These are phyloP conservation scores for Shargacucullia verbasci DNA, from an alignment of 2,888 invertebrate species.

Conservation along the genomic window DNA sequence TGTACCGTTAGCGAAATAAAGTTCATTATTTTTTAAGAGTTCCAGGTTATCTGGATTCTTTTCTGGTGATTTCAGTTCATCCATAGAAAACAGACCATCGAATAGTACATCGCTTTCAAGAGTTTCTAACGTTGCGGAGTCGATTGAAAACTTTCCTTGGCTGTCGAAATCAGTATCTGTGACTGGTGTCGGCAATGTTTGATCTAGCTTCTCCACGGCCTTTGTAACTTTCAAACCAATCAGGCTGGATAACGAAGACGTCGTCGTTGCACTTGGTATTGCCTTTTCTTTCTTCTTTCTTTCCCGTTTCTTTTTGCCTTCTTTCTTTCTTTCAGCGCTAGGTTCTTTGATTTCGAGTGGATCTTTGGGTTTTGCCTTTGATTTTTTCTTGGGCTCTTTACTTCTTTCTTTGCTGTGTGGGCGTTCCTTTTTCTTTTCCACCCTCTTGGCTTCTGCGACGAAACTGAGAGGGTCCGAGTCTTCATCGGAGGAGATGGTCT, in stretches of 20 bases:
- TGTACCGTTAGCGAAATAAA: slow-evolving; percentile 10
- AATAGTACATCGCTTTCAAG: slow-evolving; percentile 68
- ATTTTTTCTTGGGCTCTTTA: slow-evolving; percentile 60
- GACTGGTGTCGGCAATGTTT: slow-evolving; percentile 37
- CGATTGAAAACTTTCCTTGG: slow-evolving; percentile 71
- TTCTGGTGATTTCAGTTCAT: slow-evolving; percentile 73
- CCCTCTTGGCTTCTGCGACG: slow-evolving; percentile 64
- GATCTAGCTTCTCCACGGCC: slow-evolving; percentile 29
- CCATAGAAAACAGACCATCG: slow-evolving; percentile 77
- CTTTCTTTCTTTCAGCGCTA: slow-evolving; percentile 53
- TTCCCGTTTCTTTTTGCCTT: slow-evolving; percentile 46
- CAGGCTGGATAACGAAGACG: slow-evolving; percentile 67
- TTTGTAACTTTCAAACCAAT: slow-evolving; percentile 75
- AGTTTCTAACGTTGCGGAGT: slow-evolving; percentile 64
- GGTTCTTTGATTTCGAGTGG: slow-evolving; percentile 40
- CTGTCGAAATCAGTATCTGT: slow-evolving; percentile 73
- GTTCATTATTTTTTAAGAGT: slow-evolving; percentile 30
- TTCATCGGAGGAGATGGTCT: slow-evolving; percentile 58
- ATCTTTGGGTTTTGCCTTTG: slow-evolving; percentile 53
- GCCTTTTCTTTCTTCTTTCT: slow-evolving; percentile 56
- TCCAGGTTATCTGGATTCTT: slow-evolving; percentile 40
- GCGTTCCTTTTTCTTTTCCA: slow-evolving; percentile 72
- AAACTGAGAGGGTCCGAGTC: slow-evolving; percentile 76
- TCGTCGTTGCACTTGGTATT: slow-evolving; percentile 28
- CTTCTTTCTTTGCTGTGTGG: slow-evolving; percentile 76